These are phyloP conservation scores for Rhynchophorus ferrugineus DNA, from an alignment of 1,140 invertebrate genomes.

Conservation along the genomic window DNA sequence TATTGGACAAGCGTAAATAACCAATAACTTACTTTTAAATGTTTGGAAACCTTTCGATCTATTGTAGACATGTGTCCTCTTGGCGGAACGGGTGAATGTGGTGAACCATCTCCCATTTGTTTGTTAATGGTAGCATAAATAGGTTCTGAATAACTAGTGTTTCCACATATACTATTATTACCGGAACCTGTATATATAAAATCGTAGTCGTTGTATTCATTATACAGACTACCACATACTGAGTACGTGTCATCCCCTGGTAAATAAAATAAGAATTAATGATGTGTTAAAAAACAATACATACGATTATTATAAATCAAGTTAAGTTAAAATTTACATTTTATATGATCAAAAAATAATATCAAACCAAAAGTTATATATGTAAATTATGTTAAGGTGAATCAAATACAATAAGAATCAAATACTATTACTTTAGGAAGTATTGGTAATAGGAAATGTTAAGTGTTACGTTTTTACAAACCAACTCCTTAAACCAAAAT, in stretches of 20 bases:
- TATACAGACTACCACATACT: conserved; percentile 66
- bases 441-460: too few species aligned
- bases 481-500: background rate
- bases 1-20: background rate
- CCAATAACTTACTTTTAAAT: conserved; percentile 7
- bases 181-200: conserved; percentile 68
- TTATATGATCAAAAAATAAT: too few species aligned
- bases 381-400: too few species aligned
- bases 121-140: conserved; percentile 64
- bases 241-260: conserved; percentile 43
- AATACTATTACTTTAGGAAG: too few species aligned
- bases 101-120: conserved; percentile 47
- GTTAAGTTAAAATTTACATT: background rate
- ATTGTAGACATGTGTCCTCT: conserved; percentile 27
- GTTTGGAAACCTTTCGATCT: conserved; percentile 27
- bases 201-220: conserved; percentile 79
- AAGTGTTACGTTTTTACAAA: too few species aligned
- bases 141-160: conserved; percentile 55
- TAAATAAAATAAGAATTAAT: conserved; percentile 13
- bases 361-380: too few species aligned
- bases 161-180: conserved; percentile 50
- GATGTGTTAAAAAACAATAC: background rate
- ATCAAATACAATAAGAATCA: too few species aligned
- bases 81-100: conserved; percentile 42
- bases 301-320: background rate